Evolutionary conservation across 2,888 invertebrate species (phyloP).

Genomic region (Agelastica alni): DNA sequence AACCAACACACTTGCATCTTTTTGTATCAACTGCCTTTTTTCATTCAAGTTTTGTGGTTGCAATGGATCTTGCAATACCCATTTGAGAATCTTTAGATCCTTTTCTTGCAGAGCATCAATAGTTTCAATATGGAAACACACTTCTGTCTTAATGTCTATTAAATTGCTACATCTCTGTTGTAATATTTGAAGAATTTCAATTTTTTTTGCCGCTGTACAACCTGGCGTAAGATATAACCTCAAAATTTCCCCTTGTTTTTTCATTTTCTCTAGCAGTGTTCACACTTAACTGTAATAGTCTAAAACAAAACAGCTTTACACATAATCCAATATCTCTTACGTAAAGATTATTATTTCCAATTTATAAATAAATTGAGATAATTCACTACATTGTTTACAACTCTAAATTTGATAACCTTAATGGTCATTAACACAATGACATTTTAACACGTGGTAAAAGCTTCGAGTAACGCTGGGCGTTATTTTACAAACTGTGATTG

Average conservation of each 20-base stretch:
- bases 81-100: conserved; percentile 70
- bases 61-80: conserved; percentile 78
- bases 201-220: conserved; percentile 64
- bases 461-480: too few relatives aligned
- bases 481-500: too few relatives aligned
- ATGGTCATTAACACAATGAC: not conserved
- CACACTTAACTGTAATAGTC: conserved; percentile 7
- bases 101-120: conserved; percentile 61
- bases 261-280: conserved; percentile 29
- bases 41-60: conserved; percentile 63
- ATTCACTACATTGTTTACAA: conserved; percentile 22
- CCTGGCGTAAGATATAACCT: conserved; percentile 67
- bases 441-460: not conserved
- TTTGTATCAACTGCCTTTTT: conserved; percentile 58
- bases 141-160: conserved; percentile 68
- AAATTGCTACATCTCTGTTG: conserved; percentile 58
- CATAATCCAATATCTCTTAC: not conserved
- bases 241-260: conserved; percentile 51
- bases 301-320: not conserved
- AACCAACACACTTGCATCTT: conserved; percentile 61
- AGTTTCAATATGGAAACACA: conserved; percentile 80
- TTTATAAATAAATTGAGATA: conserved; percentile 18
- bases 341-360: conserved; percentile 4
- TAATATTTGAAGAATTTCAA: conserved; percentile 63
- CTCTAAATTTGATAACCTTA: conserved; percentile 2